phyloP scores from a whole-genome alignment of 2,888 invertebrate genomes.

The Xanthostigma xanthostigma region DNA sequence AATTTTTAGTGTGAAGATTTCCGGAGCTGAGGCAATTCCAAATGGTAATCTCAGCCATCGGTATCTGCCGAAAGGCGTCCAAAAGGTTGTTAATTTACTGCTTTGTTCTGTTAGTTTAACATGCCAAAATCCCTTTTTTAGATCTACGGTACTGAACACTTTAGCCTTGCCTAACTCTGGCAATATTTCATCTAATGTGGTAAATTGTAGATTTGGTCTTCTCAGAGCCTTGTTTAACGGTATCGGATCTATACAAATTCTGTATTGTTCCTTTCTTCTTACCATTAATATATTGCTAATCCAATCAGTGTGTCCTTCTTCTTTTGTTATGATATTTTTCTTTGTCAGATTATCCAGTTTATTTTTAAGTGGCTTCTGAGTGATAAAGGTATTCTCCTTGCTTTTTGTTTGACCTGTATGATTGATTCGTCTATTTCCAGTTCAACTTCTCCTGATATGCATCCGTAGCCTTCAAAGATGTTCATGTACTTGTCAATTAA shows the following conservation, averaged over 20 bases:
- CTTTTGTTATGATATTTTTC: conserved; percentile 3
- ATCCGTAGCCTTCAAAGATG: too few relatives aligned
- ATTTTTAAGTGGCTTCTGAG: not conserved
- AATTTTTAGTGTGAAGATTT: conserved; percentile 10
- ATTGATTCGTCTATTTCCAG: not conserved
- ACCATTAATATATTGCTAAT: conserved; percentile 6
- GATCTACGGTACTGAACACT: conserved; percentile 11
- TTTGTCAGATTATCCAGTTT: conserved; percentile 5
- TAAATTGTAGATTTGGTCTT: conserved; percentile 4
- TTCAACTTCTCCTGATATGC: not conserved
- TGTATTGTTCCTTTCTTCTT: conserved; percentile 3
- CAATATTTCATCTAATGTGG: conserved; percentile 6
- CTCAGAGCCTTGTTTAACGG: conserved; percentile 6
- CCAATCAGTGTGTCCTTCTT: conserved; percentile 6
- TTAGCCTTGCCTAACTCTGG: conserved; percentile 7
- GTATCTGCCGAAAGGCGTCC: conserved; percentile 10
- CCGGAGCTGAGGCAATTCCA: conserved; percentile 11
- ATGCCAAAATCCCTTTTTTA: conserved; percentile 13
- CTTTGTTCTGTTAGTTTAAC: not conserved
- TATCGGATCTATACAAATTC: conserved; percentile 8
- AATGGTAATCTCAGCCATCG: too few relatives aligned
- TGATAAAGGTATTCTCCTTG: conserved; percentile 4
- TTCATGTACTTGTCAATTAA: not conserved
- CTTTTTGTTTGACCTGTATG: not conserved
- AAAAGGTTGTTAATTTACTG: conserved; percentile 4